Conservation (phyloP, 2,797 vertebrate species). For the Bryconaethiops microstoma region DNA sequence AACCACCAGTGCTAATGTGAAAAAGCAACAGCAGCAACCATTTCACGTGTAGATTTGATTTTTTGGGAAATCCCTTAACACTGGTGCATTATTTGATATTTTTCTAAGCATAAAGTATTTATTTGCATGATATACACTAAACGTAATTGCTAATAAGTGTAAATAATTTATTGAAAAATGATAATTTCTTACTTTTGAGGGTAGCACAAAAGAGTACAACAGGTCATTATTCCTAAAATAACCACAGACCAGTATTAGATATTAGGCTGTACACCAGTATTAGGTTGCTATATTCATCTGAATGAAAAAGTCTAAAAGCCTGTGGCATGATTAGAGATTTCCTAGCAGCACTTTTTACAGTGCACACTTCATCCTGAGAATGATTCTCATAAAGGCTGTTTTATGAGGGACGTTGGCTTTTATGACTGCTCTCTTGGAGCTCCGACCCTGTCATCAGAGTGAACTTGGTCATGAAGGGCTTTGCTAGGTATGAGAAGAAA, state of each 20-base stretch:
- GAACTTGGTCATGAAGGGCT: slow-evolving; percentile 35
- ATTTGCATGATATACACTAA: too few relatives aligned
- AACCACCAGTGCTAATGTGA: too few relatives aligned
- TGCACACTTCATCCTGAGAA: slow-evolving; percentile 32
- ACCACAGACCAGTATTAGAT: too few relatives aligned
- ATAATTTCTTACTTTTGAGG: background rate
- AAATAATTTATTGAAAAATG: background rate
- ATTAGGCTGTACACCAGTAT: too few relatives aligned
- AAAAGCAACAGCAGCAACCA: too few relatives aligned
- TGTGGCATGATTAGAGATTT: slow-evolving; percentile 45
- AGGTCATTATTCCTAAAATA: background rate
- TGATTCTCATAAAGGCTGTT: slow-evolving; percentile 39
- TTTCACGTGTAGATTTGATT: too few relatives aligned
- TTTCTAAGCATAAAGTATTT: too few relatives aligned
- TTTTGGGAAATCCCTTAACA: too few relatives aligned
- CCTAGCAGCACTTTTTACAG: slow-evolving; percentile 14
- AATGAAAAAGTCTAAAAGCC: slow-evolving; percentile 10
- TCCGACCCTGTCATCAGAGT: slow-evolving; percentile 50
- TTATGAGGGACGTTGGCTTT: slow-evolving; percentile 48
- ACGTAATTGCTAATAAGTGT: too few relatives aligned
- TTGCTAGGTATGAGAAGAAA: slow-evolving; percentile 51
- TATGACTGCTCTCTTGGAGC: slow-evolving; percentile 50
- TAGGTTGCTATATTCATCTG: background rate
- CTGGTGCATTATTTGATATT: too few relatives aligned
- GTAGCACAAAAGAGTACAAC: background rate